Base-by-base conservation (phyloP, 1,140 invertebrate genomes). In the Coelopa frigida region DNA sequence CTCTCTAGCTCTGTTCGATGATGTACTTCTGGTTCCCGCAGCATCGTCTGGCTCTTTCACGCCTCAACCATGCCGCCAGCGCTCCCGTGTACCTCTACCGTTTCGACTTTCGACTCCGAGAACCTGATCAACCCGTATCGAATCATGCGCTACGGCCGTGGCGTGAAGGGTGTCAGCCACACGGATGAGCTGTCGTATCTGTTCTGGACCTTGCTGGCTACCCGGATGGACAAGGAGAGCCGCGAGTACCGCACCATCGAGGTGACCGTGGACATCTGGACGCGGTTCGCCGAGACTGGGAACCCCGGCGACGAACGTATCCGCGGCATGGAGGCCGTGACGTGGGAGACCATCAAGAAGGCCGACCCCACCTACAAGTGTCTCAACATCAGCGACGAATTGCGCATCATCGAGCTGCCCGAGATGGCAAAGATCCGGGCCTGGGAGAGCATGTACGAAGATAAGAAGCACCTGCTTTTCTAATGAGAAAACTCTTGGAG, bases 171-270 rank as follows among this genome's bases (percentile, higher is more conserved):
- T 8, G 70, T 72, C 3, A 70, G 65, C 49, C 79, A 81, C 54
- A 73, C 68, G 0, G 78, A 80, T 44, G 79, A 81, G 45, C 22
- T 79, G 1, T 75, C 74, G 44, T 80, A 79, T 57, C 46, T 80
- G 15, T 81, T 80, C 53, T 59, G 70, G 45, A 14, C 39, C 5
- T 14, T 23, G 5, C 10, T 12, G 4, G 39, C 15, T 3, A 15
- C 12, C 22, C n/a, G 18, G 12, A 18, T 38, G 36, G 14, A 21
- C 18, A 14, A 5, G 15, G 18, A 42, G n/a, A 32, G 51, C 1
- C 46, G 21, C 7, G 54, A 49, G 14, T 56, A 56, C 17, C 45
- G 38, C 53, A 36, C 56, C 12, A 68, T 69, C 24, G 12, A 45
- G 10, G 12, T 31, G 12, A 36, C 37, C 31, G 18, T 20, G 2